A percentile compares a stretch with the other conserved stretches of the same genome.
Evolutionary conservation across 1,140 invertebrate genomes (phyloP).

Genomic region (Antheraea pernyi): DNA sequence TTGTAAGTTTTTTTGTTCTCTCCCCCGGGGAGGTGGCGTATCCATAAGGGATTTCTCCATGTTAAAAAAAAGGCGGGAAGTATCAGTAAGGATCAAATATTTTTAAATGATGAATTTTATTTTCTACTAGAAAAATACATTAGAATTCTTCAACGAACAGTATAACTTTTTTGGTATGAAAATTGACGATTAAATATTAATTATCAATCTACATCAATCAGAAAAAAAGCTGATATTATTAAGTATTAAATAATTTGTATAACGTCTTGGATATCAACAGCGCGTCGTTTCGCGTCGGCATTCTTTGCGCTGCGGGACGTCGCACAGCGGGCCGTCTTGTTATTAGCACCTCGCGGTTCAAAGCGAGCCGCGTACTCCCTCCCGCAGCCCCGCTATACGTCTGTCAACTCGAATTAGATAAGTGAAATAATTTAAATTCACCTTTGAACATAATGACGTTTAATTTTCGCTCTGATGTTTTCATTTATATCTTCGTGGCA

Average conservation of each 20-base stretch:
- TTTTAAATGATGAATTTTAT: too few relatives aligned
- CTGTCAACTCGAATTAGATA: constrained; percentile 59
- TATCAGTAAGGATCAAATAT: too few relatives aligned
- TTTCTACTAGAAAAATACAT: too few relatives aligned
- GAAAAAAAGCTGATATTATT: background rate
- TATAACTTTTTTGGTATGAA: too few relatives aligned
- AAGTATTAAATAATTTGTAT: background rate
- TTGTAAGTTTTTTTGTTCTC: too few relatives aligned
- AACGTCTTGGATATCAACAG: background rate
- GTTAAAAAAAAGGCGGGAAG: too few relatives aligned
- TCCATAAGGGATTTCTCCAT: too few relatives aligned
- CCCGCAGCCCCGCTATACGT: constrained; percentile 28
- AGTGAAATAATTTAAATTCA: constrained; percentile 52
- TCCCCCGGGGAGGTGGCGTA: too few relatives aligned
- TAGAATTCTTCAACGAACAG: too few relatives aligned
- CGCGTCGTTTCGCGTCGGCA: constrained; percentile 33
- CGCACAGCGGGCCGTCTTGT: constrained; percentile 66
- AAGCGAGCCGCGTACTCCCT: constrained; percentile 45
- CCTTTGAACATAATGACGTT: background rate
- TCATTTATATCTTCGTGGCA: background rate
- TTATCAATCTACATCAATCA: constrained; percentile 5
- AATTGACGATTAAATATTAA: background rate
- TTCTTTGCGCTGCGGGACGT: constrained; percentile 60
- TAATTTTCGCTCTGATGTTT: background rate
- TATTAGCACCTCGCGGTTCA: constrained; percentile 74